phyloP scores from a whole-genome alignment of 1,140 invertebrate species.

The Acyrthosiphon pisum region DNA sequence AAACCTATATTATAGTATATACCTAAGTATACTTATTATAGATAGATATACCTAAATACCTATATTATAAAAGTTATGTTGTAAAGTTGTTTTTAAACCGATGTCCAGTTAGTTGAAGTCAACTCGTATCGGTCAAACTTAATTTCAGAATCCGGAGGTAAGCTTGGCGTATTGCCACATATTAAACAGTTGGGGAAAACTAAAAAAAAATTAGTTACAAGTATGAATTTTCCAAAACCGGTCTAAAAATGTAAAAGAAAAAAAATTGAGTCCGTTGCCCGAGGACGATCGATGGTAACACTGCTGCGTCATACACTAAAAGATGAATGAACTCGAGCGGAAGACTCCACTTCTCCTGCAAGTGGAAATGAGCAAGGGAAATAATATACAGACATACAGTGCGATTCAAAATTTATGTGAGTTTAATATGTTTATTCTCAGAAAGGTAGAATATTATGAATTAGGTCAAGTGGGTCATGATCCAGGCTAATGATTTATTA shows the following conservation, averaged over 20 bases:
- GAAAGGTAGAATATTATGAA: not conserved
- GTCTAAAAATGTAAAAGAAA: conserved; percentile 22
- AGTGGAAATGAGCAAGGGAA: not conserved
- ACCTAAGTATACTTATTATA: no score
- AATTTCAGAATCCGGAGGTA: not conserved
- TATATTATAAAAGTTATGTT: not conserved
- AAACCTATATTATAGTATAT: not conserved
- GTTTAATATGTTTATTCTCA: not conserved
- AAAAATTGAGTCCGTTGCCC: conserved; percentile 28
- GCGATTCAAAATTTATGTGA: not conserved
- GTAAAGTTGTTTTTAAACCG: not conserved
- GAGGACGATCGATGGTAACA: not conserved
- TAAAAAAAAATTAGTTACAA: not conserved
- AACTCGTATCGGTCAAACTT: not conserved
- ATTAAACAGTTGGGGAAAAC: not conserved
- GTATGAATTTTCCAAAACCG: conserved; percentile 19
- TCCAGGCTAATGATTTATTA: not conserved
- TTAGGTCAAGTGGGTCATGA: not conserved
- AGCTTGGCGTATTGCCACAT: not conserved
- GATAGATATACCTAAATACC: no score
- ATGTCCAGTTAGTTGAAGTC: not conserved
- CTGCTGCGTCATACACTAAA: not conserved
- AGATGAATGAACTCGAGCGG: conserved; percentile 36
- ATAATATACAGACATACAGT: not conserved
- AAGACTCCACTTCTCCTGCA: not conserved